Evolutionary conservation across 2,797 vertebrate species (phyloP).

Genomic region (Lophotriccus pileatus): DNA sequence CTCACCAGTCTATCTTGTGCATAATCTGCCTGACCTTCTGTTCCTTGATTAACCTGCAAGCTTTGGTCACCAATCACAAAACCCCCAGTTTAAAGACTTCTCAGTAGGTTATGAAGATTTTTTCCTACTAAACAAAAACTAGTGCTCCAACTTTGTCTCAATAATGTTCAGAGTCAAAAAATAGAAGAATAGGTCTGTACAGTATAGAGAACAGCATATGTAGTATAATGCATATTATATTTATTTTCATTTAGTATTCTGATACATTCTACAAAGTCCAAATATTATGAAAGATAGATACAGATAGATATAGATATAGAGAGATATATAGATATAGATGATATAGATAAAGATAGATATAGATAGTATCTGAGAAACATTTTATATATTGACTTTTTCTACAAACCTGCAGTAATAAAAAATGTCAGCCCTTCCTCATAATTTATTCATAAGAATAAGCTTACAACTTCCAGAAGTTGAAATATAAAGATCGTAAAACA

Average conservation of each 20-base stretch:
- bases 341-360: too few species aligned
- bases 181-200: not conserved
- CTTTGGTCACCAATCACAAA: not conserved
- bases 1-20: rapidly evolving
- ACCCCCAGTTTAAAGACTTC: not conserved
- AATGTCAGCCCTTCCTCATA: not conserved
- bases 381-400: not conserved
- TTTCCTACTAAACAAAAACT: not conserved
- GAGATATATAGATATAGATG: too few species aligned
- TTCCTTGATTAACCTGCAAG: not conserved
- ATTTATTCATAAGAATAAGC: not conserved
- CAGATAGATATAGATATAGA: not conserved
- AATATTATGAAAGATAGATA: not conserved
- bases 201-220: not conserved
- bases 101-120: not conserved
- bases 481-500: not conserved
- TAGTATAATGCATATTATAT: not conserved
- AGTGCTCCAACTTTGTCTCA: not conserved
- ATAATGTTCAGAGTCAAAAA: not conserved
- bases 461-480: not conserved
- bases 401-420: not conserved
- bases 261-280: not conserved
- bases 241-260: not conserved
- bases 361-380: not conserved
- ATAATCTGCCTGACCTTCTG: too few species aligned